Base-by-base conservation (phyloP, 64 coral and sea anemone species). In the Porites lutea region DNA sequence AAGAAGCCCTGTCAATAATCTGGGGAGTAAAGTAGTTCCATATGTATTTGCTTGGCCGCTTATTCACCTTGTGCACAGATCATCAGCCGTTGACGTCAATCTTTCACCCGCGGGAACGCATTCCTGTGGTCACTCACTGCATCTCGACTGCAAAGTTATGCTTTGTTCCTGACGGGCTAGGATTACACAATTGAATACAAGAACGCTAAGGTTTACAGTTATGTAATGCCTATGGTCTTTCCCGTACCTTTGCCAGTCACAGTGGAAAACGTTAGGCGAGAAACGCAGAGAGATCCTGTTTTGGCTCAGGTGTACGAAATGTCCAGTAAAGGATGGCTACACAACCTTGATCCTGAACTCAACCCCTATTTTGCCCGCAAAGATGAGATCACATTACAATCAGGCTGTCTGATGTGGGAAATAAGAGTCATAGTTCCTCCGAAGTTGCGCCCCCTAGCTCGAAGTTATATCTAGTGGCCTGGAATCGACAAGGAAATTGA, bases 81-180 rank as follows among this genome's bases (percentile, higher is more conserved):
- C 74, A 89, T 78, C 3, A 90, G 62, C 88, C 88, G 37, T 54
- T 90, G 20, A 90, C 88, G 14, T 48, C 77, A 21, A 72, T 90
- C 9, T 90, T 90, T 58, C 77, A 81, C 37, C 76, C 77, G 6
- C 61, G 16, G 21, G 71, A 81, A 71, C 43, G 88, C 7, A 62
- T 81, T 16, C 77, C 88, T 43, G 22, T 71, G n/a, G 75, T 15
- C 51, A 78, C 75, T 15, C 51, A 78, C 75, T 20, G 51, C 51
- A 78, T 11, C 75, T 9, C 48, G 51, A n/a, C 48, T 78, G 15
- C 49, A 78, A 54, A 51, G 51, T 52, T 78, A 52, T 51, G 75
- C 75, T n/a, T n/a, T 78, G 51, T 78, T 78, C n/a, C 49, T 53
- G 48, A 16, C 48, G 48, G 75, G 75, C 48, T 78, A 19, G 18